These are phyloP conservation scores for Pammene aurita DNA, from an alignment of 2,888 invertebrate species.

Conservation along the genomic window DNA sequence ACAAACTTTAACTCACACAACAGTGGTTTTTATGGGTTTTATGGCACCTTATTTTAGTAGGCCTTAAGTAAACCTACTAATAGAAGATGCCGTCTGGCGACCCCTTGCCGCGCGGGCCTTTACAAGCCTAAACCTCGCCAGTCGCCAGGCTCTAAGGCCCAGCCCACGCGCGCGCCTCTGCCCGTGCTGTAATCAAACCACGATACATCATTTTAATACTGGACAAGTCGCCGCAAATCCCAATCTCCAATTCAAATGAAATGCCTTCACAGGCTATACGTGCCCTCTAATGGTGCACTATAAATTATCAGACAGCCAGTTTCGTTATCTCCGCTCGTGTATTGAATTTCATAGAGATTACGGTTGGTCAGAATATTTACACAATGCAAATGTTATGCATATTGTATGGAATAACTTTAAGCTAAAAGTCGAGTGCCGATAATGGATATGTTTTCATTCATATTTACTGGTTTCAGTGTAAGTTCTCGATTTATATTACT, in stretches of 20 bases:
- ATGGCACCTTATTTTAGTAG: neutral
- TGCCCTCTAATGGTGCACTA: slow-evolving; percentile 70
- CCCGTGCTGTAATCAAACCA: slow-evolving; percentile 68
- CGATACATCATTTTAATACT: slow-evolving; percentile 81
- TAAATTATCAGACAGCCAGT: slow-evolving; percentile 76
- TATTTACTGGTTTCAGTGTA: slow-evolving; percentile 6
- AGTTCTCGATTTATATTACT: neutral
- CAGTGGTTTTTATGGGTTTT: neutral
- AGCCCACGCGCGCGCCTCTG: slow-evolving; percentile 41
- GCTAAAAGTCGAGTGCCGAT: slow-evolving; percentile 33
- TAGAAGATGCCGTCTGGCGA: neutral
- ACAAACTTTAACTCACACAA: neutral
- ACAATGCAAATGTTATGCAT: slow-evolving; percentile 64
- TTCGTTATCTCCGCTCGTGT: slow-evolving; percentile 74
- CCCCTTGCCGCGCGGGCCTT: slow-evolving; percentile 1
- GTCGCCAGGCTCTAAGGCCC: neutral
- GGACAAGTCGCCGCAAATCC: slow-evolving; percentile 78
- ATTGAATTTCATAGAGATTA: slow-evolving; percentile 79
- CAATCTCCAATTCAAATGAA: slow-evolving; percentile 80
- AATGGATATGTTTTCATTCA: slow-evolving; percentile 22
- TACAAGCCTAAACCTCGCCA: slow-evolving; percentile 1
- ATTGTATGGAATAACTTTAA: slow-evolving; percentile 51
- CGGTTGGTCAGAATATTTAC: slow-evolving; percentile 62
- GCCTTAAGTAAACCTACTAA: neutral
- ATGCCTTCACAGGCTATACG: slow-evolving; percentile 64